These are phyloP conservation scores for Forbesichthys papilliferus DNA, from an alignment of 2,113 vertebrate species.

Conservation along the genomic window DNA sequence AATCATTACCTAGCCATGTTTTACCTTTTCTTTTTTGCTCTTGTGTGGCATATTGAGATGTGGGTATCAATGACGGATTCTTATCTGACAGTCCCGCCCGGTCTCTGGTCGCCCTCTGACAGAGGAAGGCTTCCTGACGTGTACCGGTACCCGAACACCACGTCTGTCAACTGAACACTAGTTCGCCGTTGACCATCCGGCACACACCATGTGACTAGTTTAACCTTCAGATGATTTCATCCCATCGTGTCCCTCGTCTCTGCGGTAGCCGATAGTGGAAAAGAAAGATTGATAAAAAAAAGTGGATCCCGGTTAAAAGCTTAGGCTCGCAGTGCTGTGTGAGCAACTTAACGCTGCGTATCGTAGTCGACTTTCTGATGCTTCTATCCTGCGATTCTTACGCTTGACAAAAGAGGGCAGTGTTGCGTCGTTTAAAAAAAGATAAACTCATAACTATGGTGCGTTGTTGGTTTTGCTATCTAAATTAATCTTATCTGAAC, in stretches of 20 bases:
- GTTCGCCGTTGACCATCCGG: constrained; percentile 11
- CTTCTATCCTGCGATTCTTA: constrained; percentile 10
- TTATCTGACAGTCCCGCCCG: constrained; percentile 3
- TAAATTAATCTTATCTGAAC: not conserved
- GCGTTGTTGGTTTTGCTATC: not conserved
- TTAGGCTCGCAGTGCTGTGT: not conserved
- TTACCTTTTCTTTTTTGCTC: constrained; percentile 90
- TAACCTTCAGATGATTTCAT: constrained; percentile 17
- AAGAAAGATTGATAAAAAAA: not conserved
- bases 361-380: constrained; percentile 28
- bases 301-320: not conserved
- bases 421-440: too few relatives aligned
- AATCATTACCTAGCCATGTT: constrained; percentile 6
- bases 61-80: constrained; percentile 12
- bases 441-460: not conserved
- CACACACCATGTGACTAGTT: constrained; percentile 53
- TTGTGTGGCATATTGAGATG: constrained; percentile 84
- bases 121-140: constrained; percentile 11
- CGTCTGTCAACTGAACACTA: constrained; percentile 20
- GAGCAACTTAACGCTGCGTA: constrained; percentile 30
- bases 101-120: not conserved
- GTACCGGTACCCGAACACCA: not conserved
- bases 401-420: not conserved
- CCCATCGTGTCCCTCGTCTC: not conserved
- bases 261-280: not conserved